Evolutionary conservation across 2,888 invertebrate genomes (phyloP).

Genomic region (Hofmannophila pseudospretella): DNA sequence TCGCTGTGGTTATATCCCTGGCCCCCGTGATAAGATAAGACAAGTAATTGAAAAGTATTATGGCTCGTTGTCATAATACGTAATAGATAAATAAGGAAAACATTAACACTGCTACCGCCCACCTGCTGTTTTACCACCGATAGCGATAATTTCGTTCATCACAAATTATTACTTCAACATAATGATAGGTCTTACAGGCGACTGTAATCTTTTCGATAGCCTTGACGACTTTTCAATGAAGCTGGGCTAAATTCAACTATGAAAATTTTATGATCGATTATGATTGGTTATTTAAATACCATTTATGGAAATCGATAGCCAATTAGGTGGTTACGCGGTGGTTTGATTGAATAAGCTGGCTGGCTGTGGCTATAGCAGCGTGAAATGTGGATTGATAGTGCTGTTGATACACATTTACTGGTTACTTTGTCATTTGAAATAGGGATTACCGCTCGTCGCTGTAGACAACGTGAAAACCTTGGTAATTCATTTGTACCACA

Average conservation of each 20-base stretch:
- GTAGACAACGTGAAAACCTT: too few relatives aligned
- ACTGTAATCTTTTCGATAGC: constrained; percentile 23
- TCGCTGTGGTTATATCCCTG: too few relatives aligned
- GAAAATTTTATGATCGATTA: constrained; percentile 34
- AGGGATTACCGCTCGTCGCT: too few relatives aligned
- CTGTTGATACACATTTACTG: too few relatives aligned
- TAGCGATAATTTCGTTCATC: not conserved
- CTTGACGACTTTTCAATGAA: constrained; percentile 17
- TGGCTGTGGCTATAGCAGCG: too few relatives aligned
- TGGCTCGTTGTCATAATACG: too few relatives aligned
- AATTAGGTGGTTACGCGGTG: constrained; percentile 23
- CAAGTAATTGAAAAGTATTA: too few relatives aligned
- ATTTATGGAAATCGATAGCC: constrained; percentile 31
- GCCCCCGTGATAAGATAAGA: too few relatives aligned
- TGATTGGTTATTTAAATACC: constrained; percentile 31
- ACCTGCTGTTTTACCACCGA: not conserved
- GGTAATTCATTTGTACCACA: too few relatives aligned
- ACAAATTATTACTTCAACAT: constrained; percentile 1
- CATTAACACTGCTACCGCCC: too few relatives aligned
- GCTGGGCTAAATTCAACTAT: constrained; percentile 24
- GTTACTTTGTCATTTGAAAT: too few relatives aligned
- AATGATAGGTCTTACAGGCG: constrained; percentile 4
- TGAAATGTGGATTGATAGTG: not conserved
- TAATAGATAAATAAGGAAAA: too few relatives aligned
- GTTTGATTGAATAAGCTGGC: constrained; percentile 10